Evolutionary conservation across 2,888 invertebrate genomes (phyloP).

Genomic region (Dicyrtoma fusca): DNA sequence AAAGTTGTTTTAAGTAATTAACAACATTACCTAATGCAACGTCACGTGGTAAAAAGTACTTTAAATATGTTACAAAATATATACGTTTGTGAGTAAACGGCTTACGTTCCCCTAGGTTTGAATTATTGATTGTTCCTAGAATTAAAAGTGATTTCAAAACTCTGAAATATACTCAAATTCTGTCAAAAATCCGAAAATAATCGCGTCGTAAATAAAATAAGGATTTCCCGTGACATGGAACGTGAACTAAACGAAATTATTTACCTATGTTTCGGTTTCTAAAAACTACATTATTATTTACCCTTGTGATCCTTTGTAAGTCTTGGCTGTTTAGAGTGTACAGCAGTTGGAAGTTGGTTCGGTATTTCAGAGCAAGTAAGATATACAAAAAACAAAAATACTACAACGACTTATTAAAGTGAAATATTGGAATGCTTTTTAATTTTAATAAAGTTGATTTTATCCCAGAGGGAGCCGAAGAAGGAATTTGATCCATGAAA

Average conservation of each 20-base stretch:
- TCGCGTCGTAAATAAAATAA: conserved; percentile 7
- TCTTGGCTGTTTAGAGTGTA: too few species aligned
- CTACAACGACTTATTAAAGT: conserved; percentile 4
- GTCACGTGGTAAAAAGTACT: not conserved
- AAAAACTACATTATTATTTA: too few species aligned
- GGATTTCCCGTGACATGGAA: not conserved
- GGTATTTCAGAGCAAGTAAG: not conserved
- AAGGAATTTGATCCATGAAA: conserved; percentile 32
- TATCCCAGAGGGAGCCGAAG: conserved; percentile 35
- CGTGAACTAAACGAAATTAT: too few species aligned
- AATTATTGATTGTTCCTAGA: too few species aligned
- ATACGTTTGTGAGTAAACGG: too few species aligned
- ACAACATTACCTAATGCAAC: not conserved
- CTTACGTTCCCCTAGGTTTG: too few species aligned
- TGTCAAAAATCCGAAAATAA: not conserved
- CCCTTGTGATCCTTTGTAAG: too few species aligned
- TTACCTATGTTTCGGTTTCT: too few species aligned
- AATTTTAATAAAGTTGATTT: conserved; percentile 22
- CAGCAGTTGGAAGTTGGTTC: too few species aligned
- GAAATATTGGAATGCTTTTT: conserved; percentile 31
- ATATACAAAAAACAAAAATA: conserved; percentile 1
- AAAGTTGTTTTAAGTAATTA: too few species aligned
- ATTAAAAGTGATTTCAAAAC: conserved; percentile 18
- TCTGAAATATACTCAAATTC: conserved; percentile 16
- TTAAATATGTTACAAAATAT: too few species aligned